A percentile compares a stretch with the other conserved stretches of the same genome.
phyloP scores from a whole-genome alignment of 1,140 invertebrate genomes.

The Cotesia typhae region DNA sequence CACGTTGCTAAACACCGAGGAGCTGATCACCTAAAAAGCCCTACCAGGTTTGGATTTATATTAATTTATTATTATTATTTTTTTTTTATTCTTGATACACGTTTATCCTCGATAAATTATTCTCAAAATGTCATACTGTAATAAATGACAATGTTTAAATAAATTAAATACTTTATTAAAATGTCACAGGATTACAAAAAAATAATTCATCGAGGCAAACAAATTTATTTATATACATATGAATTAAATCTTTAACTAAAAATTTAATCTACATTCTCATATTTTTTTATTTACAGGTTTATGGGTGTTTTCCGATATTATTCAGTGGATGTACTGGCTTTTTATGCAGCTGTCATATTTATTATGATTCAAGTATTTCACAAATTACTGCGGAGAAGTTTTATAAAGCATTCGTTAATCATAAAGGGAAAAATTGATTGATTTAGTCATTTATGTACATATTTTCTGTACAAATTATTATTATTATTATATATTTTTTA shows the following conservation, averaged over 20 bases:
- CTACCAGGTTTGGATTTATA: constrained; percentile 55
- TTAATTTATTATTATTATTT: background rate
- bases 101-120: background rate
- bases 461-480: background rate
- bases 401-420: constrained; percentile 1
- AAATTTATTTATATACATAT: too few species aligned
- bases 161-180: background rate
- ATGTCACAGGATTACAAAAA: too few species aligned
- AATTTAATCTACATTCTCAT: too few species aligned
- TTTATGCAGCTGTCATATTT: constrained; percentile 42
- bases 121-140: too few species aligned
- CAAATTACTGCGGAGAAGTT: constrained; percentile 20
- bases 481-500: constrained; percentile 31
- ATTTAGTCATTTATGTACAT: background rate
- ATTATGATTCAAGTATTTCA: constrained; percentile 27
- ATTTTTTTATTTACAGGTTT: constrained; percentile 41
- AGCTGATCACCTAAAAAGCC: constrained; percentile 59
- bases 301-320: constrained; percentile 59
- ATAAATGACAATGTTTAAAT: background rate
- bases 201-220: background rate
- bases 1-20: constrained; percentile 62
- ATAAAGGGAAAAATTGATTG: constrained; percentile 32
- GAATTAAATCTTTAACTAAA: background rate
- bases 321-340: constrained; percentile 54
- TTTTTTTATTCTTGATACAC: background rate